A percentile compares a stretch with the other conserved stretches of the same genome.
These are phyloP conservation scores for Tipula helvola DNA, from an alignment of 2,888 invertebrate species.

Conservation along the genomic window DNA sequence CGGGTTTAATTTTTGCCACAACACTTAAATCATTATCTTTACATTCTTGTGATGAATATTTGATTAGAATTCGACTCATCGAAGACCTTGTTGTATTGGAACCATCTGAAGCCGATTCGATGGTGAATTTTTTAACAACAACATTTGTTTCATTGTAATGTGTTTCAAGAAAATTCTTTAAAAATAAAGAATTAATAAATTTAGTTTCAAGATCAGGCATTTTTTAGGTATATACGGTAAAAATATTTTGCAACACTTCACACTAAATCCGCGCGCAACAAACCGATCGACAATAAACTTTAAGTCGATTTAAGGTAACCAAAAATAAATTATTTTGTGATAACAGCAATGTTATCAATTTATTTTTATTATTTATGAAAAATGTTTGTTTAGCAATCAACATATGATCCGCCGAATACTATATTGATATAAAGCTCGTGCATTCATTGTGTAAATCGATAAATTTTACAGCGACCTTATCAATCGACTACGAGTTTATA, in stretches of 20 bases:
- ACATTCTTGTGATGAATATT: slow-evolving; percentile 12
- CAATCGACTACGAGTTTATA: background rate
- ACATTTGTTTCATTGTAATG: slow-evolving; percentile 14
- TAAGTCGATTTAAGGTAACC: background rate
- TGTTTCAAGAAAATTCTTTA: slow-evolving; percentile 15
- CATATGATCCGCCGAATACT: background rate
- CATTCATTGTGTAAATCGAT: background rate
- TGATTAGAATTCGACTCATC: slow-evolving; percentile 13
- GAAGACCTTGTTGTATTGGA: slow-evolving; percentile 4
- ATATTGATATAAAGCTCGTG: background rate
- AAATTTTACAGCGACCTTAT: background rate
- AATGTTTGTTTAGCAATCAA: background rate
- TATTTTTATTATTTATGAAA: background rate
- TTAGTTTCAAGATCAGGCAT: slow-evolving; percentile 14
- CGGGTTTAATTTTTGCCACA: slow-evolving; percentile 15
- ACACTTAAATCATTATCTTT: slow-evolving; percentile 11
- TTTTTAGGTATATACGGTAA: background rate
- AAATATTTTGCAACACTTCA: background rate
- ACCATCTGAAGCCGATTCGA: slow-evolving; percentile 12
- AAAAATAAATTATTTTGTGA: background rate
- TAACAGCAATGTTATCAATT: background rate
- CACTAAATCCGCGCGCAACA: background rate
- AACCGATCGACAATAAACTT: background rate
- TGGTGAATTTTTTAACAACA: slow-evolving; percentile 13
- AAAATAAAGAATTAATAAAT: slow-evolving; percentile 16